Conservation (phyloP, 1,140 invertebrate genomes). For the Dinoponera quadriceps region DNA sequence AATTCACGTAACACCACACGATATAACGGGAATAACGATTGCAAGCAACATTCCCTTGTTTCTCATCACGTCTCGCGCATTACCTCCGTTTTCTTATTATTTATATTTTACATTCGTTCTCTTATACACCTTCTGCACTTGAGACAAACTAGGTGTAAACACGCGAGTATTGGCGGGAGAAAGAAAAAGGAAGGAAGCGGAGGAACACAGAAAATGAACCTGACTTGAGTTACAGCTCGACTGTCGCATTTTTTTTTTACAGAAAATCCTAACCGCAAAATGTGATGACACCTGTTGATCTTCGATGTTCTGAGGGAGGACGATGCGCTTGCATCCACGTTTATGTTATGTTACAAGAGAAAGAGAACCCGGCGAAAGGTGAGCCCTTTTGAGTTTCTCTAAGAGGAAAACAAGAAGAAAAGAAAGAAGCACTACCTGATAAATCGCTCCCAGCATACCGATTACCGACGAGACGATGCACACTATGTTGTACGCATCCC, state of each 20-base stretch:
- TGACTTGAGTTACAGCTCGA: conserved; percentile 1
- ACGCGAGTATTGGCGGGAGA: neutral
- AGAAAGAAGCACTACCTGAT: conserved; percentile 92
- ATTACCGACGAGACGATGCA: conserved; percentile 90
- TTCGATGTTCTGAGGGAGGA: neutral
- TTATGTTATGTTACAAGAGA: conserved; percentile 4
- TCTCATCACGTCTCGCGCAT: neutral
- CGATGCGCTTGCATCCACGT: neutral
- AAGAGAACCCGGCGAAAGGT: neutral
- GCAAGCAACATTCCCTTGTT: too few species aligned
- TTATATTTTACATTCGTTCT: neutral
- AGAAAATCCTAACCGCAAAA: neutral
- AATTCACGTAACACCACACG: neutral
- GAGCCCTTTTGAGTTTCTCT: neutral
- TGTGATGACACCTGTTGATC: neutral
- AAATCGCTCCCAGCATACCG: conserved; percentile 90
- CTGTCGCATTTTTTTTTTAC: neutral
- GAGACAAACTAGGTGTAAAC: neutral
- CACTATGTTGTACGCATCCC: conserved; percentile 89
- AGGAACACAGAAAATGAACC: conserved; percentile 8
- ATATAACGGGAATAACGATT: too few species aligned
- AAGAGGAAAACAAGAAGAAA: too few species aligned
- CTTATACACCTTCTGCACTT: neutral
- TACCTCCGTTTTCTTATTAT: conserved; percentile 17
- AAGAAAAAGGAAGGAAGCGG: neutral